These are phyloP conservation scores for Sebastes cheni DNA, from an alignment of 2,797 vertebrate genomes.

Conservation along the genomic window DNA sequence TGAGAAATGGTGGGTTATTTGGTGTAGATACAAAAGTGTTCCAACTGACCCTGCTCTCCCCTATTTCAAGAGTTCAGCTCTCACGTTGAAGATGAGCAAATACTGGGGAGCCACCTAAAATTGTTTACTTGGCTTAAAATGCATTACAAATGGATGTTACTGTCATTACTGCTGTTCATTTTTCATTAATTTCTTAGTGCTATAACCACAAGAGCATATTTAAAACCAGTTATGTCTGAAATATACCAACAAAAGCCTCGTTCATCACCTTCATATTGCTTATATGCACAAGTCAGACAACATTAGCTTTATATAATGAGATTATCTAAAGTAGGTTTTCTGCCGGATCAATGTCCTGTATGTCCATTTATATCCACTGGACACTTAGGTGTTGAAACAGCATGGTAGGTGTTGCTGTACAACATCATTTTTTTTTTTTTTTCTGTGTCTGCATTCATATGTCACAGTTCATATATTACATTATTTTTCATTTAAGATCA, in stretches of 20 bases:
- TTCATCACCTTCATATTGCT: constrained; percentile 11
- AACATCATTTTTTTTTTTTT: not conserved
- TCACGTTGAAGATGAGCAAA: not conserved
- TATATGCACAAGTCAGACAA: constrained; percentile 22
- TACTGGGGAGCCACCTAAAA: not conserved
- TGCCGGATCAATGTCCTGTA: constrained; percentile 39
- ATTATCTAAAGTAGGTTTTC: constrained; percentile 43
- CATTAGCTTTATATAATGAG: constrained; percentile 44
- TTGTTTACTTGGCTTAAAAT: constrained; percentile 16
- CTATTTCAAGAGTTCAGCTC: not conserved
- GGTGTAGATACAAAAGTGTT: no score
- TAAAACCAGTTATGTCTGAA: constrained; percentile 29
- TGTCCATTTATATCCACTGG: constrained; percentile 17
- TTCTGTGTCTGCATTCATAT: not conserved
- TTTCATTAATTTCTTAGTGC: constrained; percentile 17
- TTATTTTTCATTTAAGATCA: not conserved
- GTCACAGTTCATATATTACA: not conserved
- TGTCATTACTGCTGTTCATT: constrained; percentile 9
- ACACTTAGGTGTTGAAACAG: not conserved
- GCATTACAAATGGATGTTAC: constrained; percentile 34
- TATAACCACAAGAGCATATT: constrained; percentile 35
- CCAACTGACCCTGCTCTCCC: no score
- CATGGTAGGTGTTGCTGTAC: not conserved
- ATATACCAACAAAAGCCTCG: constrained; percentile 9
- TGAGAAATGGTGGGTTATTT: no score